Percentiles rank a stretch among this genome's conserved stretches.
phyloP scores from a whole-genome alignment of 2,113 vertebrate species.

The Hippocampus barbouri region DNA sequence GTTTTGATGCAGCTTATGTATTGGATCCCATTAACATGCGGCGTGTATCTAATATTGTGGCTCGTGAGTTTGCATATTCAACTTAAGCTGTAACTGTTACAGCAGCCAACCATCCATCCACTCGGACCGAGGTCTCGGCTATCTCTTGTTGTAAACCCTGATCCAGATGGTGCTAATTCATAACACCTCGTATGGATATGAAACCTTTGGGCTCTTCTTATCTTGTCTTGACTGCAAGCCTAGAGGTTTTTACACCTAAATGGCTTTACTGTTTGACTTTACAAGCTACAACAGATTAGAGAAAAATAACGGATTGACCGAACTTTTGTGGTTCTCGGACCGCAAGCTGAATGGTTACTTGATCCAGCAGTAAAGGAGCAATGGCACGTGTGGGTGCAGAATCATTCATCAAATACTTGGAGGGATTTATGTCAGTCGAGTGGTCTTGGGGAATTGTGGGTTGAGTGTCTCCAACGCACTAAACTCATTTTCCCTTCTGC shows the following conservation, averaged over 20 bases:
- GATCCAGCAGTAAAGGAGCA: slow-evolving; percentile 30
- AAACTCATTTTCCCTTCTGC: slow-evolving; percentile 59
- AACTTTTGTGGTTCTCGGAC: slow-evolving; percentile 33
- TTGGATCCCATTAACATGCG: not conserved
- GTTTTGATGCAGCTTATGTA: not conserved
- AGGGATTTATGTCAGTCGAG: slow-evolving; percentile 22
- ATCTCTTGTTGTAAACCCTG: slow-evolving; percentile 19
- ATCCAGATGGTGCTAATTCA: slow-evolving; percentile 41
- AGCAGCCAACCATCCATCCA: not conserved
- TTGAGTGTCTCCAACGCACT: slow-evolving; percentile 13
- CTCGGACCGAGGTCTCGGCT: not conserved
- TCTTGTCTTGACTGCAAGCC: slow-evolving; percentile 46
- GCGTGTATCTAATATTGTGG: not conserved
- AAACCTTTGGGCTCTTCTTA: slow-evolving; percentile 30
- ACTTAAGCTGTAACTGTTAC: not conserved
- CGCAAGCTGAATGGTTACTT: slow-evolving; percentile 30
- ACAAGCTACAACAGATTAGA: slow-evolving; percentile 48
- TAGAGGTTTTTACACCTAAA: slow-evolving; percentile 40
- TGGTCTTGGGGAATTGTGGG: slow-evolving; percentile 16
- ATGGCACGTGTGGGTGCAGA: slow-evolving; percentile 19
- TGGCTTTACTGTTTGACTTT: slow-evolving; percentile 13
- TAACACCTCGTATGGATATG: slow-evolving; percentile 38
- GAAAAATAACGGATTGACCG: slow-evolving; percentile 15
- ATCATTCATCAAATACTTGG: slow-evolving; percentile 38
- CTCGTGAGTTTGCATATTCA: not conserved